Conservation (phyloP, 2,888 invertebrate genomes). For the Candidula unifasciata region DNA sequence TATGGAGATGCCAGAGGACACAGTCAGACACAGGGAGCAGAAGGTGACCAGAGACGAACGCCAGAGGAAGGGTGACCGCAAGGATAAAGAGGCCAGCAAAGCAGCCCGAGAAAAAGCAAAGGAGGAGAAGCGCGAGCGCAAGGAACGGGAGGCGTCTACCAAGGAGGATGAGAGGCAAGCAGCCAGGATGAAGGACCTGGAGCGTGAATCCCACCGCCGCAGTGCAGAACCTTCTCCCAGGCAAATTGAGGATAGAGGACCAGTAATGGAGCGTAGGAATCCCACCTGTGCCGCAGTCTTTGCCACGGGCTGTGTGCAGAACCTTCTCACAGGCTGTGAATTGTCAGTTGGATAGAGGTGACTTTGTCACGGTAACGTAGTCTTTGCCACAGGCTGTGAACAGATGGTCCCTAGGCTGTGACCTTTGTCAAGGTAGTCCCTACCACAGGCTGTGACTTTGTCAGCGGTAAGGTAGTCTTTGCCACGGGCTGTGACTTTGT, state of each 20-base stretch:
- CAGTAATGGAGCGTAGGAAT: neutral
- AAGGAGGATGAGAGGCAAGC: conserved; percentile 57
- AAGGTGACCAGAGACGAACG: conserved; percentile 54
- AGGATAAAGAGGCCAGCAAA: conserved; percentile 53
- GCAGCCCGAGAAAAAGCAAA: conserved; percentile 51
- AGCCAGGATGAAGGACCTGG: conserved; percentile 35
- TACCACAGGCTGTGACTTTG: too few relatives aligned
- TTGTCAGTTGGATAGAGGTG: too few relatives aligned
- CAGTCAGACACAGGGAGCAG: conserved; percentile 38
- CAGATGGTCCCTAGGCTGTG: too few relatives aligned
- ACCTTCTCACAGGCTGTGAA: too few relatives aligned
- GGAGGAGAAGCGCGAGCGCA: conserved; percentile 57
- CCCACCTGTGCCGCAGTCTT: too few relatives aligned
- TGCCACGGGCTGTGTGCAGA: too few relatives aligned
- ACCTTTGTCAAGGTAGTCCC: too few relatives aligned
- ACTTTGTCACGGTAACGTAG: too few relatives aligned
- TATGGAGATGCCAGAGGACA: conserved; percentile 31
- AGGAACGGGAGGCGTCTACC: conserved; percentile 52
- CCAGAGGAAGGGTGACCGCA: conserved; percentile 52
- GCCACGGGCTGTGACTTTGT: too few relatives aligned
- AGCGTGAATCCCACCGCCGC: conserved; percentile 53
- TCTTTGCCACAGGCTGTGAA: too few relatives aligned
- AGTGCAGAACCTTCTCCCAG: conserved; percentile 70
- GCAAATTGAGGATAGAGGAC: conserved; percentile 72
- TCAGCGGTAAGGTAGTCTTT: too few relatives aligned